A percentile compares a stretch with the other conserved stretches of the same genome.
phyloP scores from a whole-genome alignment of 2,113 vertebrate species.

The Macquaria australasica region DNA sequence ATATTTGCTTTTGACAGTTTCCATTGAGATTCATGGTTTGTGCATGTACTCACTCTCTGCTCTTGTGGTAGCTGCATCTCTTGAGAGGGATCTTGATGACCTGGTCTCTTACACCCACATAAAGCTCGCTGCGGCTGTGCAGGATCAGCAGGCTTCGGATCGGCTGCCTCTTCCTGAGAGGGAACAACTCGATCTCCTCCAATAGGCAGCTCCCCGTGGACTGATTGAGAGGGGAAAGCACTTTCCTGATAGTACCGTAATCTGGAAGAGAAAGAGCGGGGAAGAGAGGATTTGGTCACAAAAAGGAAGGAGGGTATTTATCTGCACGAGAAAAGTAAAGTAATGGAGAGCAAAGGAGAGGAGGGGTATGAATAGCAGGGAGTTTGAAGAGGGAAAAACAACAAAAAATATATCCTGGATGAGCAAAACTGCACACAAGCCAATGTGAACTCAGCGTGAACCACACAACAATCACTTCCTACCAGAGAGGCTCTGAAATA shows the following conservation, averaged over 20 bases:
- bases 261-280: slow-evolving; percentile 80
- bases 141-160: slow-evolving; percentile 93
- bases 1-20: slow-evolving; percentile 55
- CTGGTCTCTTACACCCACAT: slow-evolving; percentile 92
- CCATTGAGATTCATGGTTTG: slow-evolving; percentile 54
- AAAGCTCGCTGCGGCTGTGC: slow-evolving; percentile 95
- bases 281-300: slow-evolving; percentile 36
- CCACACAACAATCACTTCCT: slow-evolving; percentile 45
- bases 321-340: slow-evolving; percentile 25
- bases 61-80: slow-evolving; percentile 93
- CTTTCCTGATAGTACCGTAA: slow-evolving; percentile 96
- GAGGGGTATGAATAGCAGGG: slow-evolving; percentile 4
- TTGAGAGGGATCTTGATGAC: slow-evolving; percentile 95
- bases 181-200: slow-evolving; percentile 95
- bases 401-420: slow-evolving; percentile 32
- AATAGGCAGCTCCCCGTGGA: slow-evolving; percentile 91
- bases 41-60: slow-evolving; percentile 87
- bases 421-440: slow-evolving; percentile 17
- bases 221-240: slow-evolving; percentile 92
- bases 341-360: not conserved
- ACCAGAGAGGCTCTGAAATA: slow-evolving; percentile 42
- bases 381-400: slow-evolving; percentile 33
- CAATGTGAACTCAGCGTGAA: slow-evolving; percentile 54
- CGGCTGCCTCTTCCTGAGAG: slow-evolving; percentile 86
- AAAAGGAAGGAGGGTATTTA: slow-evolving; percentile 26